These are phyloP conservation scores for Sardinella longiceps DNA, from an alignment of 2,797 vertebrate species.

Conservation along the genomic window DNA sequence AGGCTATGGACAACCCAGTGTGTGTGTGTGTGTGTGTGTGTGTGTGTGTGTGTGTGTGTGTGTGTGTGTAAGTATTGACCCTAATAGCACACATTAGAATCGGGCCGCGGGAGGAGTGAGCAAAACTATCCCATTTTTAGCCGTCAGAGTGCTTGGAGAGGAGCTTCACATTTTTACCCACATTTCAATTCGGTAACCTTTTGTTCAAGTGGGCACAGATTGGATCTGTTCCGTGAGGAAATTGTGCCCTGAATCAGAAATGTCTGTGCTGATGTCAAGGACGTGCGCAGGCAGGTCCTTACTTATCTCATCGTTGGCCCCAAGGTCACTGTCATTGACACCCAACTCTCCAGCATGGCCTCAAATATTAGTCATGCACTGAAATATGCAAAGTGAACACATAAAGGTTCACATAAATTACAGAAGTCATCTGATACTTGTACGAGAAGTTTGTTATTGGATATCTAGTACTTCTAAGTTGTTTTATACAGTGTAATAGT, in stretches of 20 bases:
- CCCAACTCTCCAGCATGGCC: conserved; percentile 22
- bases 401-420: neutral
- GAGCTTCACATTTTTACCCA: conserved; percentile 53
- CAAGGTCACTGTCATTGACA: conserved; percentile 34
- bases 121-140: conserved; percentile 45
- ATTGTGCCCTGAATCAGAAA: conserved; percentile 59
- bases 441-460: neutral
- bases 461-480: neutral
- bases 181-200: conserved; percentile 61
- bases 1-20: neutral
- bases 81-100: conserved; percentile 46
- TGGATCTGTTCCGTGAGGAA: conserved; percentile 56
- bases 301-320: conserved; percentile 30
- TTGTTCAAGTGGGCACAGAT: conserved; percentile 58
- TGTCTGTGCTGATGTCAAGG: conserved; percentile 49
- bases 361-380: conserved; percentile 26
- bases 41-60: too few species aligned
- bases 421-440: neutral
- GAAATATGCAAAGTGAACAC: conserved; percentile 28
- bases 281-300: conserved; percentile 20
- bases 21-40: too few species aligned
- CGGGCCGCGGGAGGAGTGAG: conserved; percentile 40
- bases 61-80: conserved; percentile 49
- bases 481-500: neutral
- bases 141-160: conserved; percentile 52